A percentile compares a stretch with the other conserved stretches of the same genome.
These are phyloP conservation scores for Gallirallus australis DNA, from an alignment of 2,797 vertebrate genomes.

Conservation along the genomic window DNA sequence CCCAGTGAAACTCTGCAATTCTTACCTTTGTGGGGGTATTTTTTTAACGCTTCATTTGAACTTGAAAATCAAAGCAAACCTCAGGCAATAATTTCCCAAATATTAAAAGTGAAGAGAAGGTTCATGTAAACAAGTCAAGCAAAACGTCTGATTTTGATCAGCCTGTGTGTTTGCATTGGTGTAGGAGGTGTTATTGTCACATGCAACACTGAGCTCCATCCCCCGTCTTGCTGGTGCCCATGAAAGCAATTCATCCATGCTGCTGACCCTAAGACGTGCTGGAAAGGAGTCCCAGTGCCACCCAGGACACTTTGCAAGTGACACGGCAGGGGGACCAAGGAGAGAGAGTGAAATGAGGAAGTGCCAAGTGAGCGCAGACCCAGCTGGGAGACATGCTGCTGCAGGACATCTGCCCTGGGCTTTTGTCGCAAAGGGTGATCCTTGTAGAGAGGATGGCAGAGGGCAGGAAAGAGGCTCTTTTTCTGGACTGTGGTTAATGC, in stretches of 20 bases:
- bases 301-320: fast-evolving
- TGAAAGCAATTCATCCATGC: not conserved
- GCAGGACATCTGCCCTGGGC: fast-evolving
- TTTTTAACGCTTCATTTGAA: not conserved
- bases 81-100: not conserved
- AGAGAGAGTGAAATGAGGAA: not conserved
- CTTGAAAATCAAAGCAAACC: not conserved
- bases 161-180: not conserved
- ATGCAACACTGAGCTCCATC: not conserved
- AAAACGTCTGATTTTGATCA: not conserved
- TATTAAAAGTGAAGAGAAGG: not conserved
- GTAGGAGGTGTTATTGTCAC: not conserved
- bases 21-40: not conserved
- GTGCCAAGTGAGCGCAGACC: fast-evolving
- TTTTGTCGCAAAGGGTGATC: not conserved
- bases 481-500: not conserved
- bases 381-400: fast-evolving
- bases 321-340: fast-evolving
- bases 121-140: not conserved
- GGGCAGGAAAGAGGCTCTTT: not conserved
- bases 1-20: not conserved
- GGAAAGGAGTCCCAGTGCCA: not conserved
- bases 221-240: too few relatives aligned
- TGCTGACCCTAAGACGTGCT: not conserved
- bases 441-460: not conserved